phyloP scores from a whole-genome alignment of 2,797 vertebrate species.

The Alca torda region DNA sequence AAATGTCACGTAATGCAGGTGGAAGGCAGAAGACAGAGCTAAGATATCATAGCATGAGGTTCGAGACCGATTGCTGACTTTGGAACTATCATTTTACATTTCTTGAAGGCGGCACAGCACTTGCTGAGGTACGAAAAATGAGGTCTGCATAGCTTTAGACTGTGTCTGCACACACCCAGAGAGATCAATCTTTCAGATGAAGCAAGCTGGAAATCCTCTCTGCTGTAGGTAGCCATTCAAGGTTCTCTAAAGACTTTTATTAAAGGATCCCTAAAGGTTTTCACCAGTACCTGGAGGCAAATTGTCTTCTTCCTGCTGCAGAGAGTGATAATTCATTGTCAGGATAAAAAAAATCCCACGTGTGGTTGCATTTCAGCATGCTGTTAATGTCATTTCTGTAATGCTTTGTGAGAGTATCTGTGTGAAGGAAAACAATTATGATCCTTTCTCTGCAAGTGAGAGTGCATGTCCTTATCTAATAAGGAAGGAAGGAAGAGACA shows the following conservation, averaged over 20 bases:
- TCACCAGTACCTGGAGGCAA: constrained; percentile 11
- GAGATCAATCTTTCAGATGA: constrained; percentile 43
- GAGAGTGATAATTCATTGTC: constrained; percentile 31
- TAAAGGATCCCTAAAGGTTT: constrained; percentile 54
- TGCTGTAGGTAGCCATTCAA: constrained; percentile 38
- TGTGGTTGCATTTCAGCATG: constrained; percentile 43
- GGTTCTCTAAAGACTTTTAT: constrained; percentile 28
- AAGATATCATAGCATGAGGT: neutral
- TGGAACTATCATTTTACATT: constrained; percentile 15
- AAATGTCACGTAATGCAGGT: neutral
- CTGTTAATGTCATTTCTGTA: constrained; percentile 25
- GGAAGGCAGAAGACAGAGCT: neutral
- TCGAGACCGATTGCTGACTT: neutral
- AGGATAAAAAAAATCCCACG: constrained; percentile 31
- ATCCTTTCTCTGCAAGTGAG: neutral
- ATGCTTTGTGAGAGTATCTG: constrained; percentile 31
- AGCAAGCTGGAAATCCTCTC: neutral
- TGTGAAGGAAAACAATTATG: constrained; percentile 40
- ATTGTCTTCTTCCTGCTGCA: constrained; percentile 34
- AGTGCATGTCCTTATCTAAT: constrained; percentile 36
- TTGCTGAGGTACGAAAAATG: neutral
- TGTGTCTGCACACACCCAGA: constrained; percentile 18
- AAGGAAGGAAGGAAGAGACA: constrained; percentile 46
- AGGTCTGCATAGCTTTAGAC: constrained; percentile 2
- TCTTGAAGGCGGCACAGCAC: constrained; percentile 12